Evolutionary conservation across 2,888 invertebrate species (phyloP), one percentile per base, ranked within the genome.

Genomic region (Papilio demoleus): DNA sequence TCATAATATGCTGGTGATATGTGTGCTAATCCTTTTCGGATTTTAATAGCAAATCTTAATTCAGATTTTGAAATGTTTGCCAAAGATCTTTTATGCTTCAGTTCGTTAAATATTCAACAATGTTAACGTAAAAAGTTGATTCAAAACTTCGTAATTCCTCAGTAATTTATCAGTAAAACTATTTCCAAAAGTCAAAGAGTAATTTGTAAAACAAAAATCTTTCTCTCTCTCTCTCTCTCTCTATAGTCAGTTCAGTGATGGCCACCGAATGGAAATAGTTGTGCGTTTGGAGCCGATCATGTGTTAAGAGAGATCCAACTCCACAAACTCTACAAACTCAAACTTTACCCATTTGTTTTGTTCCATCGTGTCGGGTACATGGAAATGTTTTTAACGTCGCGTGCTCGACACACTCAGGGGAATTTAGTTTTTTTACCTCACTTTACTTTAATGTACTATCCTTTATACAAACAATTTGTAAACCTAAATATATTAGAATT

Each of bases 331-430:
- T 19, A 17, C 27, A 53, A 42, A 40, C 63, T n/a, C 11, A 12
- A 65, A 65, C 65, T 65, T 65, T 65, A 42, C 22, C 42, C 65
- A 65, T 65, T 65, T 58, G 58, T 65, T 45, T 45, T 12, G 56
- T 24, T 31, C 31, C 60, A 36, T 6, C 14, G 40, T 19, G 14
- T 22, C 40, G 24, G 8, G 38, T 6, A 64, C 64, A 53, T 38
- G 64, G 64, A 64, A 64, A 64, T 22, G 64, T 64, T 40, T 53
- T 40, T 53, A 53, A 36, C 24, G 24, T 40, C 36, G 38, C 38
- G 14, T 40, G 60, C 60, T n/a, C 53, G 50, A 50, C 38, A 5
- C 5, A 19, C 12, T 11, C 24, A 2, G 2, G 64, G 64, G 53
- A 17, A 64, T 11, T 53, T 38, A 24, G 36, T 12, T 38, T 64